A percentile compares a stretch with the other conserved stretches of the same genome.
Evolutionary conservation across 2,113 vertebrate genomes (phyloP).

Genomic region (Istiophorus platypterus): DNA sequence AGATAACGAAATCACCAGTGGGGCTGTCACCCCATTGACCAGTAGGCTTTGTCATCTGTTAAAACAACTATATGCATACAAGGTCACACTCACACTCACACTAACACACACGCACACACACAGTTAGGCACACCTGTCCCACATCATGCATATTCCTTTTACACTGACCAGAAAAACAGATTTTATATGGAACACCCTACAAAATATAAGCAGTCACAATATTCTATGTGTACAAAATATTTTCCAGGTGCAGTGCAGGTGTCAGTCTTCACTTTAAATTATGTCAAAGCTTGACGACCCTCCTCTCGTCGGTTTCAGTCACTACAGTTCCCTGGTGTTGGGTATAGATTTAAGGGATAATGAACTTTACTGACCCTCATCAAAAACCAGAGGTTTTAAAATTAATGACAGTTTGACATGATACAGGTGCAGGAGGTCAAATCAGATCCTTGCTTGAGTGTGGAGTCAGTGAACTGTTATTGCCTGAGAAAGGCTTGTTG

Average conservation of each 20-base stretch:
- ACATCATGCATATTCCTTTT: background rate
- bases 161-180: background rate
- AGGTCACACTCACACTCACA: too few species aligned
- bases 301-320: background rate
- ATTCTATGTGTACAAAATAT: background rate
- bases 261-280: background rate
- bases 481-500: constrained; percentile 19
- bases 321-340: background rate
- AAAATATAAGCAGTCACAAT: background rate
- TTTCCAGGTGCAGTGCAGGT: background rate
- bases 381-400: background rate
- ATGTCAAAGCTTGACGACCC: background rate
- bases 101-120: too few species aligned
- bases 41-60: background rate
- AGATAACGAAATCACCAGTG: background rate
- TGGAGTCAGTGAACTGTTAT: background rate
- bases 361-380: background rate
- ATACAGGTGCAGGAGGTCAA: background rate
- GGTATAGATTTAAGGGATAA: background rate
- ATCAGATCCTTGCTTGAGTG: background rate
- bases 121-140: background rate
- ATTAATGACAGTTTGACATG: background rate
- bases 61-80: background rate
- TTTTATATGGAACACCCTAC: background rate
- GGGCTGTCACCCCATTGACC: background rate